These are phyloP conservation scores for Oryzias dopingdopingensis DNA, from an alignment of 2,797 vertebrate genomes.

Conservation along the genomic window DNA sequence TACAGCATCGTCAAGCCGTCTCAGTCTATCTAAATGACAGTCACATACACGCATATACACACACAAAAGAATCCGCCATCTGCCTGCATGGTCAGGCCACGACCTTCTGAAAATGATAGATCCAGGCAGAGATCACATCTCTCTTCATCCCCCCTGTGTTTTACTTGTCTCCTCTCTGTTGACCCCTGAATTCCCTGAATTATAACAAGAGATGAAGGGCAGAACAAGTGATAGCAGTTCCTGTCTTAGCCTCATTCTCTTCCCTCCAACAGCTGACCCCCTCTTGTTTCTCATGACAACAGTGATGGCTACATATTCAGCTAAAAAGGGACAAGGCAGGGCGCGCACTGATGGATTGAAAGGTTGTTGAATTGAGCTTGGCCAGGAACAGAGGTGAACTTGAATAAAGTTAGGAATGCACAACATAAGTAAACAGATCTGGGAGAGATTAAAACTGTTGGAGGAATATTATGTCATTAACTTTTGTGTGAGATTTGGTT, in stretches of 20 bases:
- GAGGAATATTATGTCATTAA: conserved; percentile 12
- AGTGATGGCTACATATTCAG: conserved; percentile 1
- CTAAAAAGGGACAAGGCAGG: conserved; percentile 17
- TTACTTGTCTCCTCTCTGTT: conserved; percentile 27
- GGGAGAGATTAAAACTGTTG: neutral
- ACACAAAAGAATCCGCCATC: conserved; percentile 52
- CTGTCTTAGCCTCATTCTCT: conserved; percentile 8
- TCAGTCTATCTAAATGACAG: conserved; percentile 26
- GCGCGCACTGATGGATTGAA: conserved; percentile 17
- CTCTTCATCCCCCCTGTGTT: conserved; percentile 47
- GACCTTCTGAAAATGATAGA: conserved; percentile 55
- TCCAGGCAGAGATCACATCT: conserved; percentile 60
- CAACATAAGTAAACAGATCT: neutral
- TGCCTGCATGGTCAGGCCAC: conserved; percentile 51
- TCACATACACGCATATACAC: conserved; percentile 14
- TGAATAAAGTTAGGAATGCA: neutral
- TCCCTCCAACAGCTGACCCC: conserved; percentile 13
- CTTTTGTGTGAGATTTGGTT: conserved; percentile 3
- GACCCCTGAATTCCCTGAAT: conserved; percentile 10
- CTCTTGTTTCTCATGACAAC: conserved; percentile 26
- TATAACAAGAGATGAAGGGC: conserved; percentile 52
- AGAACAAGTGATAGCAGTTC: conserved; percentile 35
- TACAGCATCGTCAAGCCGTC: conserved; percentile 39
- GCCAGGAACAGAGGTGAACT: neutral
- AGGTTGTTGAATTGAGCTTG: conserved; percentile 1